Evolutionary conservation across 2,113 vertebrate species (phyloP).

Genomic region (Mungos mungo): DNA sequence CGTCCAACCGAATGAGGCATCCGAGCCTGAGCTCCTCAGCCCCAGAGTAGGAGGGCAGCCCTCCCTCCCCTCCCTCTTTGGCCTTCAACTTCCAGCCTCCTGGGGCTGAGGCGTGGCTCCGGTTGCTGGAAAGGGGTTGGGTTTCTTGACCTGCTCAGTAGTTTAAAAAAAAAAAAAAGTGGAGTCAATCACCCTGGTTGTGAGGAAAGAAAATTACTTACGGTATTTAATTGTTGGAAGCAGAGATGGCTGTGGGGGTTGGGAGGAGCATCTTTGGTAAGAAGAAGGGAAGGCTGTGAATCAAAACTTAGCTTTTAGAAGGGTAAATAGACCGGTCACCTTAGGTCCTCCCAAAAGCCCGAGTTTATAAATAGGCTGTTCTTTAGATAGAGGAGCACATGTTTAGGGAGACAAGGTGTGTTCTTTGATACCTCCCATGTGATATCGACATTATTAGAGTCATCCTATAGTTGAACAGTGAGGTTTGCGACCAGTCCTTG

Average conservation of each 20-base stretch:
- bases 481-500: not conserved
- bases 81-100: slow-evolving; percentile 65
- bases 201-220: not conserved
- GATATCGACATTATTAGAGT: not conserved
- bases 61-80: slow-evolving; percentile 68
- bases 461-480: not conserved
- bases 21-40: slow-evolving; percentile 57
- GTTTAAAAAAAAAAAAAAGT: not conserved
- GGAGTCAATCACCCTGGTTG: not conserved
- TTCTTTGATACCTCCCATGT: not conserved
- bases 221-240: not conserved
- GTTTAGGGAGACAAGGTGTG: not conserved
- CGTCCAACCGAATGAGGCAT: slow-evolving; percentile 69
- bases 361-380: slow-evolving; percentile 61
- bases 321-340: slow-evolving; percentile 16
- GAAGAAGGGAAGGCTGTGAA: not conserved
- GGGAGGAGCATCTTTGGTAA: not conserved
- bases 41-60: slow-evolving; percentile 73
- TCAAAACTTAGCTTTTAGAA: not conserved
- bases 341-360: slow-evolving; percentile 29
- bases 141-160: slow-evolving; percentile 66
- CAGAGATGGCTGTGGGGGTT: not conserved
- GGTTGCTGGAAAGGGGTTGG: slow-evolving; percentile 52
- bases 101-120: slow-evolving; percentile 57
- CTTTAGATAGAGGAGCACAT: not conserved